Conservation (phyloP, 2,113 vertebrate species). For the Scomber scombrus region DNA sequence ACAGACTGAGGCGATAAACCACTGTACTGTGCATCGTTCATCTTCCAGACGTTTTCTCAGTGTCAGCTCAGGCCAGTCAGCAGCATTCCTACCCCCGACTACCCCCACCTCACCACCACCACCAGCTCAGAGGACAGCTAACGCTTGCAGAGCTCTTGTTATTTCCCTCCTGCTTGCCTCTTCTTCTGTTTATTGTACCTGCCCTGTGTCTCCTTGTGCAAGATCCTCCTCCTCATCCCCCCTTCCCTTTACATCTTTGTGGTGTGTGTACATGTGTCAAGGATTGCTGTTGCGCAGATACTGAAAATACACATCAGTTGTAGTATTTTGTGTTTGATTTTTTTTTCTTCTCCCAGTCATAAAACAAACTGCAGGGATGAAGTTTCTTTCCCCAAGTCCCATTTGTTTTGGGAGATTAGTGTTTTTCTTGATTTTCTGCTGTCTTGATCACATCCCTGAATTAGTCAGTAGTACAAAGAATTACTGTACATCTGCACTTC, state of each 20-base stretch:
- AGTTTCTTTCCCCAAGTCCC: not conserved
- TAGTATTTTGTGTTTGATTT: conserved; percentile 36
- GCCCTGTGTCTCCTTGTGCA: conserved; percentile 53
- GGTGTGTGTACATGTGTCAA: conserved; percentile 64
- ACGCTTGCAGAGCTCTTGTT: conserved; percentile 63
- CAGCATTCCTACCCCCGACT: conserved; percentile 39
- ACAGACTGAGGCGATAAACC: conserved; percentile 64
- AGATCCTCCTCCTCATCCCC: conserved; percentile 9
- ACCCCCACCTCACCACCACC: conserved; percentile 17
- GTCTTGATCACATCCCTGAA: conserved; percentile 27
- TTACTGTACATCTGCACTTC: conserved; percentile 56
- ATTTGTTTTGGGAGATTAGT: conserved; percentile 1
- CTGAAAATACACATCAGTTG: conserved; percentile 27
- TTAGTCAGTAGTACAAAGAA: conserved; percentile 10
- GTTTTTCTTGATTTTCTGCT: conserved; percentile 18
- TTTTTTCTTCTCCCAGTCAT: not conserved
- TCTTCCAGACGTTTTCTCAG: conserved; percentile 61
- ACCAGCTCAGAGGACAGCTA: conserved; percentile 56
- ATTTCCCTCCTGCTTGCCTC: conserved; percentile 67
- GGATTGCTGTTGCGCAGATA: conserved; percentile 26
- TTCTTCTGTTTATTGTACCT: conserved; percentile 47
- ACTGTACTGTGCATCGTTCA: conserved; percentile 58
- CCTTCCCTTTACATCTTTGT: conserved; percentile 47
- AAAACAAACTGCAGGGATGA: conserved; percentile 9
- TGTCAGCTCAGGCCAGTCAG: conserved; percentile 71